Evolutionary conservation across 2,888 invertebrate genomes (phyloP), one percentile per base, ranked within the genome.

Genomic region (Macrosoma leucophasiata): DNA sequence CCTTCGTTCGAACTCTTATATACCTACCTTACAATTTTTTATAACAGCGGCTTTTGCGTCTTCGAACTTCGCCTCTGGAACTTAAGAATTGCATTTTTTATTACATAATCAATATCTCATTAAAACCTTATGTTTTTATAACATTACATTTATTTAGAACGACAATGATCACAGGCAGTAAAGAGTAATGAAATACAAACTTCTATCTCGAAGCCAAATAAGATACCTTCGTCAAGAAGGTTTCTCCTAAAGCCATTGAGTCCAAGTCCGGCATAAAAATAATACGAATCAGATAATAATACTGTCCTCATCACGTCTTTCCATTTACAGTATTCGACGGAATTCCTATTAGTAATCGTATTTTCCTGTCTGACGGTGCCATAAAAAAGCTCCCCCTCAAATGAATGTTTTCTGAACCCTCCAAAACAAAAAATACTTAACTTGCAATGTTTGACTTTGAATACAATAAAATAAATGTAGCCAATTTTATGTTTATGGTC

Each of bases 291-390:
- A 57, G 67, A 76, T 71, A 68, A 63, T 71, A 71, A 65, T 59
- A 65, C 47, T 53, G 58, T 56, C 61, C 55, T 53, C 62, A 69
- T 72, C 81, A 78, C 81, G 81, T 78, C 69, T 69, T 70, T 63
- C 67, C 72, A 78, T 81, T 75, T 76, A 74, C 76, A 75, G 66
- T 70, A 69, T 73, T 59, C 62, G 62, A 58, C 70, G 69, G 76
- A 79, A 79, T 81, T 77, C 62, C 75, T 77, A 79, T 79, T 78
- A 78, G 69, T 58, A 49, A 68, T 68, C 61, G 69, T 69, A 74
- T 69, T 76, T 74, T 74, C 66, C 68, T 63, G 61, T 69, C 71
- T 65, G 73, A 66, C 63, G 63, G 63, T 65, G 64, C 67, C 68
- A 68, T 78, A 75, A 79, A 73, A 58, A 78, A 71, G 63, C 70